Conservation (phyloP, 1,140 invertebrate genomes). For the Nasonia longicornis region DNA sequence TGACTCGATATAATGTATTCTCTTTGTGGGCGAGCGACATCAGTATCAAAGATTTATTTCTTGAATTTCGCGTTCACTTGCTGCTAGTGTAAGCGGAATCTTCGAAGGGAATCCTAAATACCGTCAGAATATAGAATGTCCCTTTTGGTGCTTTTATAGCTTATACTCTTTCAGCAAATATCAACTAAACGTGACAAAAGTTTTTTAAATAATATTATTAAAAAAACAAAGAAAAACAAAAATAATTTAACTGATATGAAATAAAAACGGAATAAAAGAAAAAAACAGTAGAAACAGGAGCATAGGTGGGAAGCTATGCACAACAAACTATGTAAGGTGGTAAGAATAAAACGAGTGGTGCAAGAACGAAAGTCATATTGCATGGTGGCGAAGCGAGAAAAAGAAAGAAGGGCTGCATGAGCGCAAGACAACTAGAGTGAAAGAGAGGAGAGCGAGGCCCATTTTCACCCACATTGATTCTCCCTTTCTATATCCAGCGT, state of each 20-base stretch:
- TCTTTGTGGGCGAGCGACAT: neutral
- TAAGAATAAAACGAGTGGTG: neutral
- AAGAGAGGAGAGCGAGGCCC: slow-evolving; percentile 50
- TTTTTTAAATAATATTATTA: neutral
- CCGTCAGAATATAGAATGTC: neutral
- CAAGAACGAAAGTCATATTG: slow-evolving; percentile 19
- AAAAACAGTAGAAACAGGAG: slow-evolving; percentile 46
- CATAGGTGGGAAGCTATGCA: neutral
- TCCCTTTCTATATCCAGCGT: slow-evolving; percentile 49
- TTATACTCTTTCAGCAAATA: neutral
- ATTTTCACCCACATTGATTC: slow-evolving; percentile 61
- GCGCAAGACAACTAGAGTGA: slow-evolving; percentile 42
- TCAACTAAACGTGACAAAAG: no score
- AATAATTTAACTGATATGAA: neutral
- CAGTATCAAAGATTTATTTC: slow-evolving; percentile 5
- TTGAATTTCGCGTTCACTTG: neutral
- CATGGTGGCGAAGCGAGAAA: slow-evolving; percentile 26
- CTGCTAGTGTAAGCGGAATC: neutral
- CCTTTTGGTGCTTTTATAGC: neutral
- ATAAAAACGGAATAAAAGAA: slow-evolving; percentile 53
- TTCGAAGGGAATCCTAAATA: slow-evolving; percentile 21
- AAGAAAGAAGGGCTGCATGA: slow-evolving; percentile 39
- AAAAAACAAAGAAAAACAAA: slow-evolving; percentile 48
- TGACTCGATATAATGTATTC: neutral
- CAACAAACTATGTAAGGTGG: neutral